Evolutionary conservation across 2,797 vertebrate species (phyloP).

Genomic region (Glyptemys insculpta): DNA sequence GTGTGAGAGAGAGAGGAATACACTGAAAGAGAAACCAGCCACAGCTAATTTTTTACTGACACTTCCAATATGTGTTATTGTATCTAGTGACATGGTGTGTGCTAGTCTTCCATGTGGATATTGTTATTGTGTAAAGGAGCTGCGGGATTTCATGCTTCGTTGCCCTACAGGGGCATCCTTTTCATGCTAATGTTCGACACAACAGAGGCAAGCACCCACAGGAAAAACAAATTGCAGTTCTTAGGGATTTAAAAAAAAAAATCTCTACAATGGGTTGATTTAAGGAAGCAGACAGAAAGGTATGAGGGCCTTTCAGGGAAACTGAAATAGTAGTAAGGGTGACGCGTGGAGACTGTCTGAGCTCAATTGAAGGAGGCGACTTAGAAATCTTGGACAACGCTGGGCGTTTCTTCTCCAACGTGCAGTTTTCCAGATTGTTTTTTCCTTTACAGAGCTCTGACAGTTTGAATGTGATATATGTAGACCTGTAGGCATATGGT

Average conservation of each 20-base stretch:
- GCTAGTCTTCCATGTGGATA: conserved; percentile 65
- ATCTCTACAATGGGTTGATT: conserved; percentile 29
- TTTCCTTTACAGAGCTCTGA: not conserved
- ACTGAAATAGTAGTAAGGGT: conserved; percentile 29
- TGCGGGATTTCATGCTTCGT: conserved; percentile 70
- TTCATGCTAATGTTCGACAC: conserved; percentile 32
- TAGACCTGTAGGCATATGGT: not conserved
- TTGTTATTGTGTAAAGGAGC: conserved; percentile 55
- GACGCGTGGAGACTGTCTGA: not conserved
- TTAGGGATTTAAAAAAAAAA: conserved; percentile 8
- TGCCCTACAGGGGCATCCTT: conserved; percentile 59
- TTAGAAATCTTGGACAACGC: not conserved
- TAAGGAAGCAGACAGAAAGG: conserved; percentile 29
- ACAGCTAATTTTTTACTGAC: not conserved
- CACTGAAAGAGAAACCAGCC: conserved; percentile 1
- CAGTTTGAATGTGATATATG: not conserved
- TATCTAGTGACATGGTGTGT: conserved; percentile 34
- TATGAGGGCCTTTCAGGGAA: not conserved
- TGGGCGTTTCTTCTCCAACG: not conserved
- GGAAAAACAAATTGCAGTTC: conserved; percentile 17
- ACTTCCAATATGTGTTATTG: conserved; percentile 12
- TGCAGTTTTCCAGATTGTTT: not conserved
- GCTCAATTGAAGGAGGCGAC: not conserved
- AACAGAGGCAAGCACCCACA: conserved; percentile 8
- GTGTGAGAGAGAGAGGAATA: not conserved